Base-by-base conservation (phyloP, 2,797 vertebrate genomes). In the Coendou prehensilis region DNA sequence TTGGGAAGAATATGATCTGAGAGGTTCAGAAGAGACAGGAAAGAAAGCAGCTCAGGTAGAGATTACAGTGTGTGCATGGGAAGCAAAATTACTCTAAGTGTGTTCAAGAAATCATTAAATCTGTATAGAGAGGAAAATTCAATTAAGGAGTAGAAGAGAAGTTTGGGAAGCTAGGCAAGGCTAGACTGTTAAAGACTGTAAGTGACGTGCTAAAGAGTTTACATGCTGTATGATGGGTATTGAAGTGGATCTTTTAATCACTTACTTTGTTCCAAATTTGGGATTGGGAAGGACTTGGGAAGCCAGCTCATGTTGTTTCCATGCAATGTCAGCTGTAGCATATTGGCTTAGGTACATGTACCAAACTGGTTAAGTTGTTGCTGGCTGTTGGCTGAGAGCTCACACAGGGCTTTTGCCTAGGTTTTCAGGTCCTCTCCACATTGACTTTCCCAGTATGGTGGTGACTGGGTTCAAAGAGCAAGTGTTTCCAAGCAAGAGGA, bases 201-300 rank as follows among this genome's bases (percentile, higher is more conserved):
- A 69, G 13, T 89, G n/a, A 18, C 33, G 18, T 57, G 11, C 59
- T 79, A 37, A 37, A 28, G 89, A 89, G 11, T 92, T 47, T 82
- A 41, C 41, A 17, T 57, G 15, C 37, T 71, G 15, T 23, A 20
- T 22, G 8, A 41, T 47, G 41, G 54, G 2, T 50, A 56, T 90
- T 84, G 23, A 22, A 41, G 5, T 90, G 37, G 20, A 33, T 56
- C 87, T 92, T 87, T 87, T 30, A 18, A 33, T 85, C 8, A n/a
- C 14, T 47, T 89, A 50, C 22, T 90, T 89, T 92, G 50, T 93
- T 56, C n/a, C 81, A 73, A 15, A 82, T 41, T 87, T 83, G 71
- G n/a, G 10, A 54, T 63, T n/a, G 47, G 69, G 26, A 82, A 54
- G 5, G 7, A 45, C 45, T 96, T 61, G 7, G 63, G 47, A 18